Evolutionary conservation across 2,888 invertebrate genomes (phyloP).

Genomic region (Tetrapedia diversipes): DNA sequence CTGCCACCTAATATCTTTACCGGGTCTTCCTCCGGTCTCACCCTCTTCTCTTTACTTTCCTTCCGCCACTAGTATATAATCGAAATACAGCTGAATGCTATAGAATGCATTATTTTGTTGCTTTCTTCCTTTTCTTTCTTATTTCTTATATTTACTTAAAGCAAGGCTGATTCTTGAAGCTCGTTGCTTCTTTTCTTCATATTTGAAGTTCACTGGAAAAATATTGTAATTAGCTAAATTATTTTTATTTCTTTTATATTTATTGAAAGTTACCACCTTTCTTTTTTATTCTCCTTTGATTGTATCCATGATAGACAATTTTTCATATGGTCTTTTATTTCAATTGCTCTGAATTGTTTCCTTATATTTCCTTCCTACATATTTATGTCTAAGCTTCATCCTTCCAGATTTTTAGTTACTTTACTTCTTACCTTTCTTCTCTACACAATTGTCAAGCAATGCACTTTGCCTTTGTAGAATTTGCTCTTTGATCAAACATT

Average conservation of each 20-base stretch:
- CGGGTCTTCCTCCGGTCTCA: conserved; percentile 70
- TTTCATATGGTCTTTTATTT: background rate
- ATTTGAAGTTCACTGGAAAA: too few relatives aligned
- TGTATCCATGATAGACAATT: background rate
- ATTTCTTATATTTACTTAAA: too few relatives aligned
- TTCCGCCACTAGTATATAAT: conserved; percentile 38
- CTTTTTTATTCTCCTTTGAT: background rate
- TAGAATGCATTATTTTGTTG: conserved; percentile 42
- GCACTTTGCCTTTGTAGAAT: background rate
- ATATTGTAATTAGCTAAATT: too few relatives aligned
- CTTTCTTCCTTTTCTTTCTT: too few relatives aligned
- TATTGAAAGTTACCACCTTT: background rate
- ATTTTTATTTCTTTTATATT: too few relatives aligned
- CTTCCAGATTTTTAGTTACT: background rate
- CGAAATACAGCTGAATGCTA: conserved; percentile 37
- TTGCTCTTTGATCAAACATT: background rate
- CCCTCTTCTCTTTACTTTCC: conserved; percentile 55
- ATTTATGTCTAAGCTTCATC: conserved; percentile 3
- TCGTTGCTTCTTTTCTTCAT: too few relatives aligned
- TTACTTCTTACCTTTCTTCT: background rate
- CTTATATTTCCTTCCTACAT: conserved; percentile 11
- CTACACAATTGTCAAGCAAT: background rate
- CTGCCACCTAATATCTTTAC: conserved; percentile 80
- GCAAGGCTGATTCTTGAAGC: too few relatives aligned
- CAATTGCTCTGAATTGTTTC: background rate